Base-by-base conservation (phyloP, 2,113 vertebrate species). In the Passer montanus region DNA sequence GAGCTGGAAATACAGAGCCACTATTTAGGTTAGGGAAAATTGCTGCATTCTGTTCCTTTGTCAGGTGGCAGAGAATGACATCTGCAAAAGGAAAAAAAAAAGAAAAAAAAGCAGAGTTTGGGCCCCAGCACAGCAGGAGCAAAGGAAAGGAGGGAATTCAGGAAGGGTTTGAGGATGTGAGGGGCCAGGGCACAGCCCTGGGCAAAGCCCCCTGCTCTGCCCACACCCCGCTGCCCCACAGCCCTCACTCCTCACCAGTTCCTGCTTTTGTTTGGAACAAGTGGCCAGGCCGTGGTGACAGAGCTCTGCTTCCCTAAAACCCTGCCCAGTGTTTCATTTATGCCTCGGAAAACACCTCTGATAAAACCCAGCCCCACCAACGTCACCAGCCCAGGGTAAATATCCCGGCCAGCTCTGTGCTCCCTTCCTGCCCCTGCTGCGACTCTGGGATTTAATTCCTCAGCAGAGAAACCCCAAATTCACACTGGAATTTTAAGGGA, bases 401-500 rank as follows among this genome's bases (percentile, higher is more conserved):
- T 1, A 53, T 4, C 67, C 81, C 23, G 2, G 0, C 9, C 58
- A 37, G n/a, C 15, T 39, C 47, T 15, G 7, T 30, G 53, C 37
- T 83, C 68, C 37, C 66, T 12, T 1, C 37, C 14, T 5, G 37
- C 39, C 84, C 19, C 0, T 28, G 50, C 9, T 52, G 23, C 15
- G 13, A 23, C 33, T 37, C 58, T 26, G 58, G 10, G 24, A 18
- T 27, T 37, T 12, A 8, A 37, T 4, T 11, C 23, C 58, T 58
- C 31, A 15, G 31, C 53, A 33, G 7, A 69, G 15, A n/a, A 63
- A 35, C 10, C 19, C 6, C 19, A 12, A 4, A 8, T 1, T 1
- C 27, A 3, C 0, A 0, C 33, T 5, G 6, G 23, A 12, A 41
- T 31, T 17, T 15, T 14, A 27, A 47, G 1, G 8, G 35, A 23